A percentile compares a stretch with the other conserved stretches of the same genome.
phyloP scores from a whole-genome alignment of 2,888 invertebrate species.

The Abrostola triplasia region DNA sequence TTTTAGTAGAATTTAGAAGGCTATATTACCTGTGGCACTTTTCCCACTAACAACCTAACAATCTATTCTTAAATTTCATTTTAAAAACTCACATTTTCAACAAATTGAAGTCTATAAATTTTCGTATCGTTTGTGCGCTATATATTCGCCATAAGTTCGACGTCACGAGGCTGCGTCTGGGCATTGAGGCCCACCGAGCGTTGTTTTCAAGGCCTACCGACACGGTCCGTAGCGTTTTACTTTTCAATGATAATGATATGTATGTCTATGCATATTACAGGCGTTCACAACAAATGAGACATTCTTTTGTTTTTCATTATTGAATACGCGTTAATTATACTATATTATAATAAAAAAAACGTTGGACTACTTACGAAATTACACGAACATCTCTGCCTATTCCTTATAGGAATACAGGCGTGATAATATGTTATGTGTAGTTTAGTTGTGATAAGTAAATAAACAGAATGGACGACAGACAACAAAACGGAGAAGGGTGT shows the following conservation, averaged over 20 bases:
- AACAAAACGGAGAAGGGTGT: too few species aligned
- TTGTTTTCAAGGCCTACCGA: slow-evolving; percentile 39
- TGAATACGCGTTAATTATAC: too few species aligned
- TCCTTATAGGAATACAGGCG: too few species aligned
- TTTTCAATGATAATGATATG: background rate
- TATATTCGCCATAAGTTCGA: background rate
- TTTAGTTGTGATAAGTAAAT: too few species aligned
- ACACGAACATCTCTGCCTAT: too few species aligned
- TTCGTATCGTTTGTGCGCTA: background rate
- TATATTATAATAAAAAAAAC: background rate
- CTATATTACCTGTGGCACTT: too few species aligned
- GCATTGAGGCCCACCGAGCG: slow-evolving; percentile 49
- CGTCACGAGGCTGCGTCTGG: slow-evolving; percentile 33
- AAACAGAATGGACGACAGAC: too few species aligned
- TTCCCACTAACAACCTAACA: too few species aligned
- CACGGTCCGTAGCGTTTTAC: slow-evolving; percentile 15
- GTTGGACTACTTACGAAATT: background rate
- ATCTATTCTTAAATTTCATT: too few species aligned
- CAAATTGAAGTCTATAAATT: background rate
- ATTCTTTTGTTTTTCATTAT: slow-evolving; percentile 3
- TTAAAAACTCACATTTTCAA: too few species aligned
- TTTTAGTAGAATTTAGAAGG: too few species aligned
- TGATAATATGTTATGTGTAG: too few species aligned
- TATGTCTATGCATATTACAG: background rate
- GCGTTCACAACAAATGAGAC: slow-evolving; percentile 1